Conservation (phyloP, 2,888 invertebrate genomes). For the Drosophila putrida region DNA sequence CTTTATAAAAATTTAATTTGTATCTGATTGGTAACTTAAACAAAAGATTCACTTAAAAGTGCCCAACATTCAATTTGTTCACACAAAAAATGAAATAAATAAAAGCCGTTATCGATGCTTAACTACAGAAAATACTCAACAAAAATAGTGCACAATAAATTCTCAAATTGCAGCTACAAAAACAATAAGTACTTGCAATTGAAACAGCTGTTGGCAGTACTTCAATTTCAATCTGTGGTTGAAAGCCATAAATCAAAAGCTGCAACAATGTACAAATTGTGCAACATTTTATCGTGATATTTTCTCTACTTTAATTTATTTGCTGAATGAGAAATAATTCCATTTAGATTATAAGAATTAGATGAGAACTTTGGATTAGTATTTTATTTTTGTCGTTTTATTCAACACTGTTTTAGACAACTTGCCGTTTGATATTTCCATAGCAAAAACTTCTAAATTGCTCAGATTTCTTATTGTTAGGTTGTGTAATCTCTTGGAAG, state of each 20-base stretch:
- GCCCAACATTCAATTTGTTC: conserved; percentile 36
- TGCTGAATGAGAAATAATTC: too few species aligned
- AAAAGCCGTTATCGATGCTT: conserved; percentile 16
- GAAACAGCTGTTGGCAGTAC: conserved; percentile 32
- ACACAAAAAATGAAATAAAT: conserved; percentile 42
- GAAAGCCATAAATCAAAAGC: conserved; percentile 12
- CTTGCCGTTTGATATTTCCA: background rate
- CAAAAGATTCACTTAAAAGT: conserved; percentile 16
- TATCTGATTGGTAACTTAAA: conserved; percentile 1
- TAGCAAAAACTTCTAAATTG: background rate
- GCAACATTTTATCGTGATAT: background rate
- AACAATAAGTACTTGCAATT: conserved; percentile 13
- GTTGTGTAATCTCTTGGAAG: conserved; percentile 17
- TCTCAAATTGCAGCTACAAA: conserved; percentile 23
- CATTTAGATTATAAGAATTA: too few species aligned
- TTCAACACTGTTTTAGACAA: background rate
- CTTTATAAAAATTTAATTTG: background rate
- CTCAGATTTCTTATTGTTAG: background rate
- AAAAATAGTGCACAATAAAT: conserved; percentile 48
- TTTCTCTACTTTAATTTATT: background rate
- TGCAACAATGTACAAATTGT: conserved; percentile 2
- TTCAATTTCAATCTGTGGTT: conserved; percentile 53
- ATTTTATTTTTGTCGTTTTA: too few species aligned
- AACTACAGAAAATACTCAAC: conserved; percentile 18
- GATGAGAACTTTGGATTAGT: too few species aligned